phyloP scores from a whole-genome alignment of 2,113 vertebrate genomes.

The Oncorhynchus nerka region DNA sequence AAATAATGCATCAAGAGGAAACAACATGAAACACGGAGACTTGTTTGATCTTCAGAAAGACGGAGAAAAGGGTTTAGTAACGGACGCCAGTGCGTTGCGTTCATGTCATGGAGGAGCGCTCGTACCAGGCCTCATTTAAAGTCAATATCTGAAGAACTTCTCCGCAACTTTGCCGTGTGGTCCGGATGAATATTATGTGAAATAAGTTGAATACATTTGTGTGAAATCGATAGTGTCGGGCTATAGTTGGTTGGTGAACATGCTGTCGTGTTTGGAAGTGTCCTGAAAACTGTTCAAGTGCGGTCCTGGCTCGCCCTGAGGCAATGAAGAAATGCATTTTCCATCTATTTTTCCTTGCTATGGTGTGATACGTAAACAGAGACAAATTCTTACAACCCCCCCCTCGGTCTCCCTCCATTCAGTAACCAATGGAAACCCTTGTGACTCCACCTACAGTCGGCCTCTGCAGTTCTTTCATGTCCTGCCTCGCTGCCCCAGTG shows the following conservation, averaged over 20 bases:
- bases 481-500: conserved; percentile 1
- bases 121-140: neutral
- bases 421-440: neutral
- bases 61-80: conserved; percentile 45
- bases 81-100: conserved; percentile 20
- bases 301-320: no score
- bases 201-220: neutral
- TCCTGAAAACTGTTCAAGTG: no score
- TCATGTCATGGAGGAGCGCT: neutral
- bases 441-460: neutral
- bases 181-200: neutral
- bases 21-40: conserved; percentile 67
- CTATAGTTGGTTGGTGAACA: no score
- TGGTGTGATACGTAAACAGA: no score
- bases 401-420: neutral
- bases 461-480: neutral
- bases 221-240: neutral
- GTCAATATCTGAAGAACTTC: conserved; percentile 27
- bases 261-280: no score
- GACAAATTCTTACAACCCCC: no score
- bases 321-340: no score
- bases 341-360: no score
- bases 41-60: conserved; percentile 66
- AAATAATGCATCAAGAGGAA: conserved; percentile 75
- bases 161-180: conserved; percentile 24